Base-by-base conservation (phyloP, 1,140 invertebrate species). In the Copidosoma floridanum region DNA sequence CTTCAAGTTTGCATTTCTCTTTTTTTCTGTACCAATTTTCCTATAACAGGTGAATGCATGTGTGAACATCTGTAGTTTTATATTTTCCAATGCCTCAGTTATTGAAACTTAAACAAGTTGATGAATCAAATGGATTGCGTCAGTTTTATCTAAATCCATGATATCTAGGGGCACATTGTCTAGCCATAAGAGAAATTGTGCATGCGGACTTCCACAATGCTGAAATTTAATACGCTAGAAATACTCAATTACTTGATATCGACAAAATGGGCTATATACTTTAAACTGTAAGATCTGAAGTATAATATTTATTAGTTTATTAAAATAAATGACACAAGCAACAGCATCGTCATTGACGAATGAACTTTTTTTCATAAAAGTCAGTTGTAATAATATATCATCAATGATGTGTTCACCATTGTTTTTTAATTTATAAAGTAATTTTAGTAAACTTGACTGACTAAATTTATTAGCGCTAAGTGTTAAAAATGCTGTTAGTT, bases 301-400 rank as follows among this genome's bases (percentile, higher is more conserved):
- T 14, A 69, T 1, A 59, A 68, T 66, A 68, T 40, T 68, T 7
- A 77, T 65, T 40, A 70, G 66, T 66, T 74, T 77, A 55, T 78
- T 71, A 38, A 77, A 79, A 80, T 74, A 10, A 79, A n/a, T n/a
- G n/a, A n/a, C n/a, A n/a, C n/a, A n/a, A n/a, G n/a, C n/a, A n/a
- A n/a, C n/a, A n/a, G n/a, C 70, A 68, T 80, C 79, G 57, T 75
- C 69, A 65, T 78, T 76, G 0, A 81, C 54, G 21, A 81, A 57
- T 37, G 58, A 61, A 50, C 40, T 51, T 65, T 74, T 76, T 27
- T 69, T 40, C 8, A 68, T 53, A 61, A 41, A 71, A 50, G 63
- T 4, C 20, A 78, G 40, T 58, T 64, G 65, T n/a, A n/a, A n/a
- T n/a, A n/a, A n/a, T n/a, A n/a, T n/a, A n/a, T n/a, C n/a, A n/a